Evolutionary conservation across 2,113 vertebrate species (phyloP).

Genomic region (Austrofundulus limnaeus): DNA sequence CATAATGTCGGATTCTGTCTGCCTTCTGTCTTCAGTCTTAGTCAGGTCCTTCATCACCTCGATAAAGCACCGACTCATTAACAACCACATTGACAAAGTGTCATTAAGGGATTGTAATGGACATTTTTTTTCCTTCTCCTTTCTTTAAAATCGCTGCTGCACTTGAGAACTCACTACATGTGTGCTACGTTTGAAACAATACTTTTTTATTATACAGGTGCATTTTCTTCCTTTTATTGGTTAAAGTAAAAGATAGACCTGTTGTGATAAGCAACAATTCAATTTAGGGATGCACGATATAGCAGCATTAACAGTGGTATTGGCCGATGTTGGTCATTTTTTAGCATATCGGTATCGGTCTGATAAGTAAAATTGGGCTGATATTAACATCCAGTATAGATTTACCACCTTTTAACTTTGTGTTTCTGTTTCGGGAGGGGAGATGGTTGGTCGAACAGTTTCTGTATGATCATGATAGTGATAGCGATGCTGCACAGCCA

Average conservation of each 20-base stretch:
- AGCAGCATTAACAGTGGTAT: no score
- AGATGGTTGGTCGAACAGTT: no score
- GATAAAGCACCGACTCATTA: slow-evolving; percentile 64
- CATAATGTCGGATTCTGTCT: slow-evolving; percentile 32
- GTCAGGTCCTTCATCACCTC: slow-evolving; percentile 31
- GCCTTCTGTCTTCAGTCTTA: slow-evolving; percentile 23
- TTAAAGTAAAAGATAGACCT: not conserved
- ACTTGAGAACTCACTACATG: slow-evolving; percentile 25
- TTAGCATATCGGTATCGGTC: no score
- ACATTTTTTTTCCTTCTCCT: slow-evolving; percentile 38
- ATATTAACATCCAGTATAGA: no score
- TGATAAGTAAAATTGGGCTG: no score
- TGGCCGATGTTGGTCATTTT: no score
- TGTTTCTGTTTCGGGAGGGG: no score
- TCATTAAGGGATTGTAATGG: slow-evolving; percentile 63
- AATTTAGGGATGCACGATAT: no score
- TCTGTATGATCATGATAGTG: no score
- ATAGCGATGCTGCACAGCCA: no score
- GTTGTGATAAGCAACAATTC: no score
- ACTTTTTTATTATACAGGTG: slow-evolving; percentile 1
- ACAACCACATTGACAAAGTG: slow-evolving; percentile 60
- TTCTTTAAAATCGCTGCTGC: slow-evolving; percentile 56
- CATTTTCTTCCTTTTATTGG: slow-evolving; percentile 1
- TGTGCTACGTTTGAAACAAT: slow-evolving; percentile 5
- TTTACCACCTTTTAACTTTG: no score